phyloP scores from a whole-genome alignment of 2,888 invertebrate species.

The Stenodema calcarata region DNA sequence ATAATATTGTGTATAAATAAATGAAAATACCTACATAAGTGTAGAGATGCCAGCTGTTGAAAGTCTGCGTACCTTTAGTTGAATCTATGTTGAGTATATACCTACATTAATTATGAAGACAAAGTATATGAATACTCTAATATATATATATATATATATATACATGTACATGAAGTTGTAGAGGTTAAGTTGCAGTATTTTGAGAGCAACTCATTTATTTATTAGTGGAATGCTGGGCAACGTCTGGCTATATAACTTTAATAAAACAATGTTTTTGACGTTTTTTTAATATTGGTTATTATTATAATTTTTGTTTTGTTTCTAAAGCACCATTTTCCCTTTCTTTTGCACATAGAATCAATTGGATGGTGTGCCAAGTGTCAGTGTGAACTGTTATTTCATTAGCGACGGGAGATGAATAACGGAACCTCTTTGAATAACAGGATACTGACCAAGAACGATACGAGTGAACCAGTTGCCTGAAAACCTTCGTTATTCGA shows the following conservation, averaged over 20 bases:
- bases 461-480: too few species aligned
- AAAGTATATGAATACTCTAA: constrained; percentile 33
- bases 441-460: too few species aligned
- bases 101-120: constrained; percentile 34
- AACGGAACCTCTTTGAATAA: too few species aligned
- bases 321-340: too few species aligned
- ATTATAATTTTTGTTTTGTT: too few species aligned
- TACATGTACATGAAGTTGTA: constrained; percentile 34
- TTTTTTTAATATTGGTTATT: background rate
- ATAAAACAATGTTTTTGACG: constrained; percentile 43
- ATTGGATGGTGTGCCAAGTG: too few species aligned
- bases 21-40: constrained; percentile 12
- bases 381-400: too few species aligned
- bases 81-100: constrained; percentile 13
- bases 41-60: constrained; percentile 38
- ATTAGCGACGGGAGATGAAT: too few species aligned
- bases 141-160: constrained; percentile 24
- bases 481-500: too few species aligned
- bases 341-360: too few species aligned
- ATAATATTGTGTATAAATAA: constrained; percentile 6
- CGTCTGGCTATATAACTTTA: constrained; percentile 31
- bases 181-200: constrained; percentile 41
- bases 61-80: constrained; percentile 40
- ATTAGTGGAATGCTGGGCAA: constrained; percentile 15
- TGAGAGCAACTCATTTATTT: constrained; percentile 36